phyloP scores from a whole-genome alignment of 2,888 invertebrate species.

The Pachycephus smyrnensis region DNA sequence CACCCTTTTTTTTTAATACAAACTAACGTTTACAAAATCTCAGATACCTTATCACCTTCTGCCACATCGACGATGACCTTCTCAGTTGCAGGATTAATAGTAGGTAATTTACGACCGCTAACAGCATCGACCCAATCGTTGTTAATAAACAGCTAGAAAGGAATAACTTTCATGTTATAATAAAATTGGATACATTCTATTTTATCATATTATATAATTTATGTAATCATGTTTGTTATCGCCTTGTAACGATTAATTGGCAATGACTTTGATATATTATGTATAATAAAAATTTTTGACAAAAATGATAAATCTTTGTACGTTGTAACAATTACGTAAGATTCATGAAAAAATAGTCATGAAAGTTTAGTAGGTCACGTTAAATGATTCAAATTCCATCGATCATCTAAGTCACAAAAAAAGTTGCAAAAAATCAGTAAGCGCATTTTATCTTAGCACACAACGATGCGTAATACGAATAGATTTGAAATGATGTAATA shows the following conservation, averaged over 20 bases:
- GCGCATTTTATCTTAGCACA: too few relatives aligned
- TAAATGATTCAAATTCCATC: too few relatives aligned
- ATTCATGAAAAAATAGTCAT: too few relatives aligned
- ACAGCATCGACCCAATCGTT: slow-evolving; percentile 67
- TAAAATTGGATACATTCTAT: not conserved
- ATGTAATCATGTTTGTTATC: too few relatives aligned
- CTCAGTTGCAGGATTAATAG: slow-evolving; percentile 71
- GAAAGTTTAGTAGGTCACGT: too few relatives aligned
- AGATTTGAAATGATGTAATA: too few relatives aligned
- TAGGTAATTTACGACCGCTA: slow-evolving; percentile 73
- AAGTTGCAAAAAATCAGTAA: too few relatives aligned
- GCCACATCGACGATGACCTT: slow-evolving; percentile 69
- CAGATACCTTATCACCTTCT: slow-evolving; percentile 69
- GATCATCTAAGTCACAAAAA: too few relatives aligned
- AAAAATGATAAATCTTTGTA: not conserved
- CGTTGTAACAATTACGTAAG: too few relatives aligned
- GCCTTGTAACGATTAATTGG: not conserved
- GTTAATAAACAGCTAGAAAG: slow-evolving; percentile 56
- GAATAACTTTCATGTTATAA: slow-evolving; percentile 5
- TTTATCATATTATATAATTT: not conserved
- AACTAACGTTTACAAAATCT: not conserved
- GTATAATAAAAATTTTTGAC: not conserved
- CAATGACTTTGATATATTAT: not conserved
- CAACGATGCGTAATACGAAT: too few relatives aligned
- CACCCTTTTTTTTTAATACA: not conserved